Evolutionary conservation across 2,113 vertebrate genomes (phyloP), one percentile per base, ranked within the genome.

Genomic region (Sinocyclocheilus rhinocerous): DNA sequence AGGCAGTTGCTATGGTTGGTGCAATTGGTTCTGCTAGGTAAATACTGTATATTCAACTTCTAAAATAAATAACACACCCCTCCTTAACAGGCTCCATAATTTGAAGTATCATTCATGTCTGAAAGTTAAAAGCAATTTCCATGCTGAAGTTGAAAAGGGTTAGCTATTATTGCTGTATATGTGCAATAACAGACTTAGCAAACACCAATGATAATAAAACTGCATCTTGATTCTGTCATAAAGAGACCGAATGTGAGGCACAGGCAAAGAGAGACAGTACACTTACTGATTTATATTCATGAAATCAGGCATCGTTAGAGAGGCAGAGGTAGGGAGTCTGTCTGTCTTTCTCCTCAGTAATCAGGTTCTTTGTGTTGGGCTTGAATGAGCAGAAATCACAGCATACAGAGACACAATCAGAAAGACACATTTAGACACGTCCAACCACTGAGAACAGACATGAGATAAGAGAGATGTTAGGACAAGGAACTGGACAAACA

Each of bases 241-340:
- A 73, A 84, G 12, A 75, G 82, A 75, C 1, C 12, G 55, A 61
- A 29, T 55, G 48, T 55, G 29, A 72, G 67, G 55, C 15, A 55
- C 29, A 9, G 65, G 50, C 36, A 73, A 42, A 42, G 18, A 70
- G 8, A 70, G 18, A 39, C 16, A 20, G 69, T 42, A 42, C 36
- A 22, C 36, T 12, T 42, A 48, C 75, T 87, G 87, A 89, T 87
- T 88, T 87, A 87, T 87, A 90, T 90, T 92, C 88, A 92, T 90
- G 85, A 88, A 90, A 90, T 90, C 90, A 89, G 87, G 39, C 33
- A 63, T 89, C 87, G 88, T 90, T 81, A 87, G 85, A 87, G 87
- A 83, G 67, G 65, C 72, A 84, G 85, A 87, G 73, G 76, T 81
- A 80, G 86, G 85, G 86, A 88, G 84, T 87, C 83, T 84, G 81